Conservation (phyloP, 2,888 invertebrate genomes). For the Lasioglossum lativentre region DNA sequence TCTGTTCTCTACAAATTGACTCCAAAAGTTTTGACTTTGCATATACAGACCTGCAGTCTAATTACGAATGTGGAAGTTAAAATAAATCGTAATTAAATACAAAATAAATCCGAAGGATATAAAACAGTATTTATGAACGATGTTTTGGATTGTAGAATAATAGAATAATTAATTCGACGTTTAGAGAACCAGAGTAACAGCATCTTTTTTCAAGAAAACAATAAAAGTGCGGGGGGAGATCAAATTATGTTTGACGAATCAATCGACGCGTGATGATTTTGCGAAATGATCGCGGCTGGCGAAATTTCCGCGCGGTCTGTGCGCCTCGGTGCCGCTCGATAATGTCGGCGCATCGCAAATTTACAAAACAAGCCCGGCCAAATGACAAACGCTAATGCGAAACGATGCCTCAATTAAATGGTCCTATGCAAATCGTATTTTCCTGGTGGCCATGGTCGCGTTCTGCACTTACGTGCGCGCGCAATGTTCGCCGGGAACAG, state of each 20-base stretch:
- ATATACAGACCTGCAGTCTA: too few species aligned
- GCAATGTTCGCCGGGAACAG: background rate
- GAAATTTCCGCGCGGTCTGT: conserved; percentile 30
- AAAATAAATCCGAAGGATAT: too few species aligned
- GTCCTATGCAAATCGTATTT: conserved; percentile 68
- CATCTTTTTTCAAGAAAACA: background rate
- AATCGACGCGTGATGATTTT: conserved; percentile 22
- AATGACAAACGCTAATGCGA: conserved; percentile 71
- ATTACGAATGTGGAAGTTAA: too few species aligned
- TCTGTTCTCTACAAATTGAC: too few species aligned
- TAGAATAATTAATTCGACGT: background rate
- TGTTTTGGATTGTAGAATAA: too few species aligned
- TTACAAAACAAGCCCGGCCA: conserved; percentile 66
- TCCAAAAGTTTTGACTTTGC: too few species aligned
- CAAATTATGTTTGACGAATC: conserved; percentile 7
- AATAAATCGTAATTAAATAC: too few species aligned
- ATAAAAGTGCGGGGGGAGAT: background rate
- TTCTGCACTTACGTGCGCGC: conserved; percentile 31
- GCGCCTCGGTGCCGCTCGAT: conserved; percentile 52
- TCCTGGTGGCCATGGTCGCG: conserved; percentile 36
- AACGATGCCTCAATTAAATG: conserved; percentile 71
- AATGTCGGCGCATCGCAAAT: conserved; percentile 59
- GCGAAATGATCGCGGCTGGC: conserved; percentile 16
- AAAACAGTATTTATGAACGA: too few species aligned
- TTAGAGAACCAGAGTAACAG: background rate